phyloP scores from a whole-genome alignment of 1,140 invertebrate species.

The Apis florea region DNA sequence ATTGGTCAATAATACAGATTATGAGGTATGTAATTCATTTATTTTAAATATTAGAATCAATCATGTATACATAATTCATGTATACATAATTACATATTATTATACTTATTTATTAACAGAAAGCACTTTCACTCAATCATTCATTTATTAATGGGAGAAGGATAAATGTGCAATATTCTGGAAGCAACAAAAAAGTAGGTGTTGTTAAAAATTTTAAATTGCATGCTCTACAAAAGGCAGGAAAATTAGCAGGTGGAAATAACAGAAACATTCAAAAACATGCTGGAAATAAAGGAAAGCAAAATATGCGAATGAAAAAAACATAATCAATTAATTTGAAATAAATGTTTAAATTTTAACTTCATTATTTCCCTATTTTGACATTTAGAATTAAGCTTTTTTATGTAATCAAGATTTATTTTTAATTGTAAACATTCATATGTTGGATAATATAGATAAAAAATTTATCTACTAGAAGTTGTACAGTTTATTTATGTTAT shows the following conservation, averaged over 20 bases:
- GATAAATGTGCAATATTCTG: constrained; percentile 79
- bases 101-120: constrained; percentile 73
- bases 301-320: neutral
- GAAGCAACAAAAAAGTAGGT: constrained; percentile 67
- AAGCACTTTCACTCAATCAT: constrained; percentile 79
- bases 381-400: constrained; percentile 41
- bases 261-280: constrained; percentile 5
- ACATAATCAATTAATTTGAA: constrained; percentile 26
- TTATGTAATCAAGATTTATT: constrained; percentile 15
- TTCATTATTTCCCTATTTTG: neutral
- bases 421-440: neutral
- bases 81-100: constrained; percentile 14
- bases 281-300: constrained; percentile 1
- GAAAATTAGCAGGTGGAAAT: constrained; percentile 74
- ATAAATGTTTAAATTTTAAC: constrained; percentile 8
- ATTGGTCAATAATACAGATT: constrained; percentile 73
- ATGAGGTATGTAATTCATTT: constrained; percentile 73
- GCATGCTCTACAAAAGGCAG: constrained; percentile 76
- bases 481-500: neutral
- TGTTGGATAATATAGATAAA: constrained; percentile 21
- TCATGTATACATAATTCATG: no score
- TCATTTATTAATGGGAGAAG: constrained; percentile 75
- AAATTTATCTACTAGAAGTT: constrained; percentile 9
- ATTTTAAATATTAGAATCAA: constrained; percentile 26
- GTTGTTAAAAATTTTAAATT: constrained; percentile 79